Evolutionary conservation across 2,113 vertebrate species (phyloP).

Genomic region (Hypocryptadius cinnamomeus): DNA sequence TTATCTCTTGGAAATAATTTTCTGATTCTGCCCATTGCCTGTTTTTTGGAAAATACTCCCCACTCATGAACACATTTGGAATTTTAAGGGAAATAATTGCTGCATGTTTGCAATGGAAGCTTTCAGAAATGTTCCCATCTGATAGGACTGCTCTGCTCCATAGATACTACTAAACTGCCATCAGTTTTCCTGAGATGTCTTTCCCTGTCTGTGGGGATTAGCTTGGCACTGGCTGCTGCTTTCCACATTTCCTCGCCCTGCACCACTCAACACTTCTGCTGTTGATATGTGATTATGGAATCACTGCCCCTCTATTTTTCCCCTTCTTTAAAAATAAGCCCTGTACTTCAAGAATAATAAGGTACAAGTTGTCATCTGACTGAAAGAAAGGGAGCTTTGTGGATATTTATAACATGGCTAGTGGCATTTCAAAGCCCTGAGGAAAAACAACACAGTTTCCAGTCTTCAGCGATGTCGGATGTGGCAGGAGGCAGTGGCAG

Average conservation of each 20-base stretch:
- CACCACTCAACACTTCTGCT: neutral
- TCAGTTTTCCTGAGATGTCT: neutral
- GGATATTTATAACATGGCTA: neutral
- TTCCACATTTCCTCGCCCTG: neutral
- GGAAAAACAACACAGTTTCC: neutral
- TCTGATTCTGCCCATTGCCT: neutral
- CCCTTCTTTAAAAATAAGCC: neutral
- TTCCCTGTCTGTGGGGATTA: neutral
- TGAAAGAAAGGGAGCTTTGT: conserved; percentile 33
- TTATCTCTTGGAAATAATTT: neutral
- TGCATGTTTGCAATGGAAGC: neutral
- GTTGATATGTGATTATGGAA: neutral
- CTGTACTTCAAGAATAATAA: neutral
- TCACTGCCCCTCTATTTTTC: neutral
- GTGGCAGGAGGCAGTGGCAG: neutral
- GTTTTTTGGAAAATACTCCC: neutral
- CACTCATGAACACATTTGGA: neutral
- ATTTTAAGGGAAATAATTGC: neutral
- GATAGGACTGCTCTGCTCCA: neutral
- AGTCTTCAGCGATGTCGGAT: neutral
- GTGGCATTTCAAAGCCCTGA: conserved; percentile 9
- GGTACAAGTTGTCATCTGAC: neutral
- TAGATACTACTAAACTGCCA: neutral
- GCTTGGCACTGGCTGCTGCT: neutral
- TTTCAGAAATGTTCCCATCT: neutral